Conservation (phyloP, 2,797 vertebrate genomes). For the Dicrostonyx torquatus region DNA sequence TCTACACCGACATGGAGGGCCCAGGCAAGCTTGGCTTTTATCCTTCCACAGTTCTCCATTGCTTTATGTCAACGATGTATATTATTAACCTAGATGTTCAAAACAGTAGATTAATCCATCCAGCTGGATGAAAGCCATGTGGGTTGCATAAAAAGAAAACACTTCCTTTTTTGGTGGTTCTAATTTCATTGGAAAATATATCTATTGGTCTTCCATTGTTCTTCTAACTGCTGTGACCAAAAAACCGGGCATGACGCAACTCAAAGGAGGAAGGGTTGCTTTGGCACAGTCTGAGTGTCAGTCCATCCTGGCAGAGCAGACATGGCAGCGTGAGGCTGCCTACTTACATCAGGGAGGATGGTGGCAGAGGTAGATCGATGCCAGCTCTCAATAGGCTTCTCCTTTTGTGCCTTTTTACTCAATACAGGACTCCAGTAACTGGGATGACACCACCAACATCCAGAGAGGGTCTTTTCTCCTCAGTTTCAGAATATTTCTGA, state of each 20-base stretch:
- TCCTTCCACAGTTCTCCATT: slow-evolving; percentile 5
- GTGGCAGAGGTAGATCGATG: neutral
- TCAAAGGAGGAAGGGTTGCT: neutral
- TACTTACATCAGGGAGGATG: neutral
- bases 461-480: neutral
- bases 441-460: neutral
- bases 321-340: neutral
- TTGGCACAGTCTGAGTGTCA: neutral
- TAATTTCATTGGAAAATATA: neutral
- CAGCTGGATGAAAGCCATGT: slow-evolving; percentile 18
- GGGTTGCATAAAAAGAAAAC: neutral
- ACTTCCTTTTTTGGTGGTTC: neutral
- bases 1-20: slow-evolving; percentile 38
- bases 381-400: neutral
- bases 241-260: too few relatives aligned
- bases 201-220: neutral
- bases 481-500: neutral
- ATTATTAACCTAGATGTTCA: slow-evolving; percentile 57
- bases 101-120: slow-evolving; percentile 34
- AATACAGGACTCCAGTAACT: neutral
- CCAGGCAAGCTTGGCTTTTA: slow-evolving; percentile 56
- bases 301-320: neutral
- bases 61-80: slow-evolving; percentile 18
- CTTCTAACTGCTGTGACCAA: neutral
- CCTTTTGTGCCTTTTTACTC: neutral